A percentile compares a stretch with the other conserved stretches of the same genome.
These are phyloP conservation scores for Ochotona curzoniae DNA, from an alignment of 2,113 vertebrate genomes.

Conservation along the genomic window DNA sequence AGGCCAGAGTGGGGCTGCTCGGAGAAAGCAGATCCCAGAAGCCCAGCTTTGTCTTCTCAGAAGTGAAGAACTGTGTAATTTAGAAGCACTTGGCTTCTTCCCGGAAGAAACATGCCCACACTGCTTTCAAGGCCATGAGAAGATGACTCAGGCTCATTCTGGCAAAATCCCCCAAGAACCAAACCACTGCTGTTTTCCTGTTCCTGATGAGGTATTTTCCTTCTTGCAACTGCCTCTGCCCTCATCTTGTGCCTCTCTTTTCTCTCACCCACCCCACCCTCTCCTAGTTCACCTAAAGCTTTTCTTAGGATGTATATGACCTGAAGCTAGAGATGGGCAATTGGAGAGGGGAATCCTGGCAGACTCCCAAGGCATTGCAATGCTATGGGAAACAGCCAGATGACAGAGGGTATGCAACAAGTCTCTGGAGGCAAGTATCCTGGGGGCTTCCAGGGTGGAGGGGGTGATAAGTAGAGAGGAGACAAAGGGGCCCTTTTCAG, in stretches of 20 bases:
- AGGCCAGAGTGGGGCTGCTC: background rate
- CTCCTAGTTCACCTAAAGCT: background rate
- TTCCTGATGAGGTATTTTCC: background rate
- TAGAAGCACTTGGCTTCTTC: background rate
- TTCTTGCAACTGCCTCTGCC: background rate
- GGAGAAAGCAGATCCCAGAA: background rate
- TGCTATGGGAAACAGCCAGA: background rate
- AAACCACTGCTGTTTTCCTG: background rate
- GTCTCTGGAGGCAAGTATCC: no score
- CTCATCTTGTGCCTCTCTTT: background rate
- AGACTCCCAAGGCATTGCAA: no score
- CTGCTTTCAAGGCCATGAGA: background rate
- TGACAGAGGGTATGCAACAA: background rate
- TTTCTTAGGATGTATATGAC: background rate
- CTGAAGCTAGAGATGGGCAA: background rate
- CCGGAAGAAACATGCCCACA: background rate
- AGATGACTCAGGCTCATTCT: background rate
- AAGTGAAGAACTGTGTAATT: background rate
- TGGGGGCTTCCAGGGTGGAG: background rate
- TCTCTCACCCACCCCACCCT: background rate
- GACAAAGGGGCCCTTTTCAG: background rate
- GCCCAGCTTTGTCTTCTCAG: background rate
- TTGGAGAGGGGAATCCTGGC: background rate
- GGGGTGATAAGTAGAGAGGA: background rate
- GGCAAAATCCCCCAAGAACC: background rate